Base-by-base conservation (phyloP, 2,888 invertebrate genomes). In the Drosophila borborema region DNA sequence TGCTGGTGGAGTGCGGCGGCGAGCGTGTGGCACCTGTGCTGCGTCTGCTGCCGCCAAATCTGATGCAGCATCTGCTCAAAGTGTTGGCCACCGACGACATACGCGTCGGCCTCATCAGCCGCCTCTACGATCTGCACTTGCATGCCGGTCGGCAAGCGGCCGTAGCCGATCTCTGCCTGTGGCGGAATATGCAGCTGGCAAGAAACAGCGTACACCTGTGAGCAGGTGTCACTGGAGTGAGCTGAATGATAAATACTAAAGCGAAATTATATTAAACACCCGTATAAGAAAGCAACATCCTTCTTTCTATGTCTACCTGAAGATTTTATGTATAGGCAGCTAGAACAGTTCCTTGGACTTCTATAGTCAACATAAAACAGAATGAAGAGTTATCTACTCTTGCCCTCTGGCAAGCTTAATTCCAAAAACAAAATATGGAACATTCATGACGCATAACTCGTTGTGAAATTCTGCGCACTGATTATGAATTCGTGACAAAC, bases 91-190 rank as follows among this genome's bases (percentile, higher is more conserved):
- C 92, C 1, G 92, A 92, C 48, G 92, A 93, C 55, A 89, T 93
- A 56, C 91, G 91, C n/a, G 92, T 92, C 3, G 93, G 93, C 2
- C 84, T 93, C 23, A 92, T 93, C 51, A 90, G 91, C 59, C 86
- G 93, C 64, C 88, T 93, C 72, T 97, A 98, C 92, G 98, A 98
- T 93, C 94, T 98, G 55, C 94, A 95, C 58, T 95, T 96, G 23
- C 93, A 95, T 23, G 94, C 95, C 62, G 98, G 98, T 1, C 95
- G 98, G 64, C 97, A 97, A 91, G 96, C 97, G 67, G 97, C 97
- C 62, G 97, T 98, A 1, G 95, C 97, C 88, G 98, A 98, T 92
- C 94, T 98, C 68, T 98, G 98, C 92, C 95, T 98, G 89, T 94
- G 97, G 86, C 94, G 97, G 74, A 97, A 97, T 93, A 96, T 97